These are phyloP conservation scores for Drosophila triauraria DNA, from an alignment of 1,140 invertebrate species.

Conservation along the genomic window DNA sequence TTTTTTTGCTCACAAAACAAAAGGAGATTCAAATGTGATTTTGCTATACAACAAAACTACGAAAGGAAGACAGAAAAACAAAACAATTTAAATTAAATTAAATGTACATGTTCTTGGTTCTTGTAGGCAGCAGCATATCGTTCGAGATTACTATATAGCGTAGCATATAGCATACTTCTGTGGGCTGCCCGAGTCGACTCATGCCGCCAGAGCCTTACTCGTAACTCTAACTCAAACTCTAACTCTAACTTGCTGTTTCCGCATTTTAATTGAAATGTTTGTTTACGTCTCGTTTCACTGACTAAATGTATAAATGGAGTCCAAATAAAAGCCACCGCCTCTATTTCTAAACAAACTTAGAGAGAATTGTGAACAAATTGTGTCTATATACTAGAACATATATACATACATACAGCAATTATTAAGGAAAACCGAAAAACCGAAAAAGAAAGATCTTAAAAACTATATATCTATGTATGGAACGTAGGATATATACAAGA, in stretches of 20 bases:
- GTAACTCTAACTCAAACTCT: slow-evolving; percentile 24
- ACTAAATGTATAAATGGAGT: slow-evolving; percentile 84
- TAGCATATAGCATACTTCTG: slow-evolving; percentile 50
- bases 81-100: slow-evolving; percentile 23
- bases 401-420: slow-evolving; percentile 41
- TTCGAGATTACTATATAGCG: slow-evolving; percentile 15
- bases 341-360: slow-evolving; percentile 80
- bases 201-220: slow-evolving; percentile 46
- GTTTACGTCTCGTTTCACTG: slow-evolving; percentile 55
- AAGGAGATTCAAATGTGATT: slow-evolving; percentile 76
- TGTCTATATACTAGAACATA: slow-evolving; percentile 72
- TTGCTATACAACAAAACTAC: slow-evolving; percentile 67
- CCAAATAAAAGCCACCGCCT: slow-evolving; percentile 85
- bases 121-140: slow-evolving; percentile 8
- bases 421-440: slow-evolving; percentile 18
- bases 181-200: slow-evolving; percentile 36
- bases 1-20: slow-evolving; percentile 46
- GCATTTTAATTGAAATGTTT: slow-evolving; percentile 45
- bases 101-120: slow-evolving; percentile 32
- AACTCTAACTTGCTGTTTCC: slow-evolving; percentile 37
- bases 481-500: slow-evolving; percentile 39
- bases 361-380: slow-evolving; percentile 81
- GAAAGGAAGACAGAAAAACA: slow-evolving; percentile 13
- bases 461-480: slow-evolving; percentile 38
- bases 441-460: background rate